Percentiles rank a stretch among this genome's conserved stretches.
Conservation (phyloP, 2,113 vertebrate species). For the Ailurus styani region DNA sequence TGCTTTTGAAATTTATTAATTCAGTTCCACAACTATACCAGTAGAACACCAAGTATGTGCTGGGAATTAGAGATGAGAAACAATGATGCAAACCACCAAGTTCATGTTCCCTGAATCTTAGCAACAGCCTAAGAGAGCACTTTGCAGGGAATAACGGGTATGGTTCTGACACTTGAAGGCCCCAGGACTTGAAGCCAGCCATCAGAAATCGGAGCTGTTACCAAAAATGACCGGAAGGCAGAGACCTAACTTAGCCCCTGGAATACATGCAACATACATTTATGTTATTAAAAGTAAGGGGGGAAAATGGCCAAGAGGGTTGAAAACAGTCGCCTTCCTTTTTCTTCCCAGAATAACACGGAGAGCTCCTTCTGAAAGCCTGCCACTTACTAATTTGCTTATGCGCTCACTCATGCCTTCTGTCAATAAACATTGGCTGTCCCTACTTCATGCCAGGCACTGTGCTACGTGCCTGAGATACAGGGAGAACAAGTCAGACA, state of each 20-base stretch:
- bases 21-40: background rate
- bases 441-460: background rate
- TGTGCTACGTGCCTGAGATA: background rate
- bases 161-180: background rate
- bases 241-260: background rate
- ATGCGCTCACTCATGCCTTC: background rate
- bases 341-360: background rate
- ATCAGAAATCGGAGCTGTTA: background rate
- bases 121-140: background rate
- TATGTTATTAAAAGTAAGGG: background rate
- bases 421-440: background rate
- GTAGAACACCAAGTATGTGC: background rate
- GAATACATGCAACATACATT: background rate
- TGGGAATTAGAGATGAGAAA: background rate
- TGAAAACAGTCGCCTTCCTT: background rate
- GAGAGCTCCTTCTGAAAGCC: background rate
- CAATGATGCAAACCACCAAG: background rate
- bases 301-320: background rate
- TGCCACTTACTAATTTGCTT: background rate
- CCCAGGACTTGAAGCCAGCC: background rate
- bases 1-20: background rate
- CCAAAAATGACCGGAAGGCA: background rate
- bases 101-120: background rate
- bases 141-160: background rate
- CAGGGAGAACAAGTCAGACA: background rate